A percentile compares a stretch with the other conserved stretches of the same genome.
Evolutionary conservation across 2,888 invertebrate species (phyloP).

Genomic region (Lasioglossum calceatum): DNA sequence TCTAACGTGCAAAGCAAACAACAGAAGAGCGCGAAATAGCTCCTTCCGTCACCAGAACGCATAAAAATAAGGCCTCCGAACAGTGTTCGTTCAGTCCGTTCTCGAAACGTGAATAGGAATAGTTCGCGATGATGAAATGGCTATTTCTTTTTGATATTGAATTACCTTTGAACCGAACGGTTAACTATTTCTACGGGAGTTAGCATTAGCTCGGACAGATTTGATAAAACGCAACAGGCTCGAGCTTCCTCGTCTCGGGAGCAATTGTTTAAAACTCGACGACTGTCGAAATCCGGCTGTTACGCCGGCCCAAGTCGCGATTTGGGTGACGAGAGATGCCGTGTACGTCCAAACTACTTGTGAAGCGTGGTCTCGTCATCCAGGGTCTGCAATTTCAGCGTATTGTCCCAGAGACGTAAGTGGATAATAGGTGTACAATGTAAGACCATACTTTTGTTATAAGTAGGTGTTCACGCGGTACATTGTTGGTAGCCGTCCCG

Average conservation of each 20-base stretch:
- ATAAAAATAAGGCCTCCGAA: slow-evolving; percentile 48
- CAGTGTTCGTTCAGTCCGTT: slow-evolving; percentile 24
- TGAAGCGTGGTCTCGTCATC: slow-evolving; percentile 75
- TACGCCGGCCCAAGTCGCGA: slow-evolving; percentile 31
- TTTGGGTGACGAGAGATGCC: slow-evolving; percentile 63
- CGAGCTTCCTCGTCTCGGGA: not conserved
- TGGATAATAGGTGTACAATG: slow-evolving; percentile 77
- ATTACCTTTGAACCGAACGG: not conserved
- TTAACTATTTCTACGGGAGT: not conserved
- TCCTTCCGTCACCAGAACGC: not conserved
- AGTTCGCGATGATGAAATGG: slow-evolving; percentile 9
- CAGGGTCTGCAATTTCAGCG: slow-evolving; percentile 77
- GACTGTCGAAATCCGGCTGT: slow-evolving; percentile 24
- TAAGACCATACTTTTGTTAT: slow-evolving; percentile 71
- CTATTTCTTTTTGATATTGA: not conserved
- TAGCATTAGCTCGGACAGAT: not conserved
- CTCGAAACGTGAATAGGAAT: slow-evolving; percentile 1
- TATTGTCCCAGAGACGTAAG: slow-evolving; percentile 79
- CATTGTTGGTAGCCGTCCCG: slow-evolving; percentile 61
- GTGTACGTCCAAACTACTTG: slow-evolving; percentile 65
- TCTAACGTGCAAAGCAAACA: slow-evolving; percentile 54
- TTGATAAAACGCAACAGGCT: not conserved
- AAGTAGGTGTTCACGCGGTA: slow-evolving; percentile 67
- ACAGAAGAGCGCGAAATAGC: slow-evolving; percentile 14
- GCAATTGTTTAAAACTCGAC: slow-evolving; percentile 35